Base-by-base conservation (phyloP, 2,797 vertebrate species). In the Bovichtus variegatus region DNA sequence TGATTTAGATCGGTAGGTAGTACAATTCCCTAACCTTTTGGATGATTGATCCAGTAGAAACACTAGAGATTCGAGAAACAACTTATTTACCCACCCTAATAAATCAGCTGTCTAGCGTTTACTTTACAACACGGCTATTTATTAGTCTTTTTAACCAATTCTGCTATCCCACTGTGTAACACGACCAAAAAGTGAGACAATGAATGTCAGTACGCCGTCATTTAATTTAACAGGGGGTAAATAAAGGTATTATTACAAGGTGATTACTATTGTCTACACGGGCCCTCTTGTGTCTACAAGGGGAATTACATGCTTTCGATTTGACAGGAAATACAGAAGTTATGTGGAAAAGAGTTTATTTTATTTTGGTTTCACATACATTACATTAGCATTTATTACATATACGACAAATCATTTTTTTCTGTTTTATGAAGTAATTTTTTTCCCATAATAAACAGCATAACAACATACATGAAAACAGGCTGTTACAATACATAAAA, bases 321-420 rank as follows among this genome's bases (percentile, higher is more conserved):
- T 49, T 31, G 40, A 74, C 62, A 75, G 58, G 65, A 82, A 81
- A 63, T 67, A 34, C 31, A 34, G 8, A 34, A 5, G 23, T 63
- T 51, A 6, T 57, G 23, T 74, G 74, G 34, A 78, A 83, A 84
- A 80, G 38, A 83, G 55, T 68, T 86, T 83, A 23, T 76, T 91
- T 91, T 91, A 91, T 91, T 93, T 82, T 81, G 82, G 75, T 85
- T 89, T 81, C 76, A 91, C 90, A 86, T 78, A 91, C 83, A 91
- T 18, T 40, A 86, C 81, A 80, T 83, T 23, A 83, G 71, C 73
- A 62, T 80, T 86, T 75, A 82, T 76, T 83, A 90, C 84, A 89
- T 59, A 77, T 31, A 78, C 55, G 80, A 91, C 76, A 74, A 81
- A 83, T 63, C 57, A 53, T 58, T 77, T 71, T 61, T 71, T 68